phyloP scores from a whole-genome alignment of 1,140 invertebrate genomes.

The Pseudomyrmex concolor region DNA sequence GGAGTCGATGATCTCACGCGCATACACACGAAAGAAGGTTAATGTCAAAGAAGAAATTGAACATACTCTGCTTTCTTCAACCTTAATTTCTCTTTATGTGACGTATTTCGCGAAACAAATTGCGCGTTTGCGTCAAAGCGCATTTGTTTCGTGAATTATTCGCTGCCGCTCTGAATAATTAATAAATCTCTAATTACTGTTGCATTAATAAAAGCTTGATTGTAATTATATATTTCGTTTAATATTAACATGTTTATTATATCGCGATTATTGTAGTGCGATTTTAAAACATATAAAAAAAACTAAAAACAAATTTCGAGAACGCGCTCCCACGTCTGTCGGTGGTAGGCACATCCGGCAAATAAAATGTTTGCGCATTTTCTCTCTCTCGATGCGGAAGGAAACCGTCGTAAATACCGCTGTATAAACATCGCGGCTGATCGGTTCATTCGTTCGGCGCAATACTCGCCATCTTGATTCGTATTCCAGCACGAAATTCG shows the following conservation, averaged over 20 bases:
- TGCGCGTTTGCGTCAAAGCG: background rate
- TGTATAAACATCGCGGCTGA: no score
- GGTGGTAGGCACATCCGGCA: background rate
- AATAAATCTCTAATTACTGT: background rate
- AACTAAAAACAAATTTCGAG: background rate
- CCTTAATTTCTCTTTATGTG: constrained; percentile 27
- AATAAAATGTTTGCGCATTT: constrained; percentile 36
- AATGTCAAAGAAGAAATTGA: background rate
- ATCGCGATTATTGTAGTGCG: background rate
- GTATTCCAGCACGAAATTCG: constrained; percentile 65
- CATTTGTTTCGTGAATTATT: no score
- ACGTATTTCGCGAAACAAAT: background rate
- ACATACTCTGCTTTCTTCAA: constrained; percentile 30
- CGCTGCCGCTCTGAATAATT: no score
- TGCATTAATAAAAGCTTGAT: background rate
- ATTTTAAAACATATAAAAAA: background rate
- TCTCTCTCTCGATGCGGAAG: constrained; percentile 14
- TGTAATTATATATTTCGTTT: background rate
- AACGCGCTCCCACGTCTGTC: background rate
- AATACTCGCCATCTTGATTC: constrained; percentile 62
- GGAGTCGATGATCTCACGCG: constrained; percentile 33
- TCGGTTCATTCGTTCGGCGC: background rate
- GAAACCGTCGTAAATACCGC: background rate
- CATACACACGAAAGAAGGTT: constrained; percentile 7
- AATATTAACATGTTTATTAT: background rate